Base-by-base conservation (phyloP, 2,113 vertebrate species). In the Phycodurus eques region DNA sequence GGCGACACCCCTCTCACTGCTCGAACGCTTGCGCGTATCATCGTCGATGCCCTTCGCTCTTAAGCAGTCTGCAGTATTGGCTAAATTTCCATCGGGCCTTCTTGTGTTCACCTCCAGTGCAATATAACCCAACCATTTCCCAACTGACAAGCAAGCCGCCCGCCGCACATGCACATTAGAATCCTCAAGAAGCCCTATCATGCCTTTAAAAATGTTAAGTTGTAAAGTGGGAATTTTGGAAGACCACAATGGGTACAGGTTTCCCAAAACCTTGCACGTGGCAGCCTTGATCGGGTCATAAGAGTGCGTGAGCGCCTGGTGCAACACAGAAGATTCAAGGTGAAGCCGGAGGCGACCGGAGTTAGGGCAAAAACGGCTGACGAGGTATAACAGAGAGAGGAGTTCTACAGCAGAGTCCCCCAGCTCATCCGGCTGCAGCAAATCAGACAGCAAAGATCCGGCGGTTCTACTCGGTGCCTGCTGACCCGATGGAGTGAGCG, bases 181-280 rank as follows among this genome's bases (percentile, higher is more conserved):
- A 73, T 93, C 92, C 9, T 46, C 68, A 7, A 93, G 85, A 68
- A 75, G 80, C 33, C 73, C 77, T 43, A 88, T 83, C 79, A 92
- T 60, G 61, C 78, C 80, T 73, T 79, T 83, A 75, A 93, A 91
- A 54, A 89, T 61, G 42, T 67, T 74, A 17, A 76, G 80, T 17
- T 73, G 78, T n/a, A 87, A 62, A 0, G 0, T 53, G 43, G 63
- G 59, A 15, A 46, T 44, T 8, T 27, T 1, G 4, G 42, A 62
- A 59, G 68, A 31, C 27, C 51, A 59, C 49, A 80, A 84, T 6
- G 87, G 89, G 53, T 88, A 42, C 27, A 92, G 19, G 67, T 95
- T 93, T 66, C 95, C 94, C 59, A 98, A 83, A 17, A 99, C 90
- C 68, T 88, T 90, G 8, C 95, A 97, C 2, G 93, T 87, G 51